Base-by-base conservation (phyloP, 2,888 invertebrate genomes). In the Steromphala cineraria region DNA sequence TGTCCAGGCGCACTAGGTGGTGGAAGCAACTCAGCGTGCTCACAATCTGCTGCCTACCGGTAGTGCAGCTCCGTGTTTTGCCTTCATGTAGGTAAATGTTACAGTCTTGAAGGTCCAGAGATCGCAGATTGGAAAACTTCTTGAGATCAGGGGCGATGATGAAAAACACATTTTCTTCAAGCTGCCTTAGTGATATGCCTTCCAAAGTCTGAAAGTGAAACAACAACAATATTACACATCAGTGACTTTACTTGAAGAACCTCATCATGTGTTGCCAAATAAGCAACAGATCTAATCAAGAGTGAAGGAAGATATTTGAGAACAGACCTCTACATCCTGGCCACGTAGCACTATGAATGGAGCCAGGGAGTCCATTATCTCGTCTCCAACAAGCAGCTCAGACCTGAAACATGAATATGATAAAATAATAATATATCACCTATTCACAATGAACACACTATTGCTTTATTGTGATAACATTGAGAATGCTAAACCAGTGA, bases 61-160 rank as follows among this genome's bases (percentile, higher is more conserved):
- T 78, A 0, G 90, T 90, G 10, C 90, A 83, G 40, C 88, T 86
- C 13, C 91, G 84, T 5, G 91, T 91, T 0, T 87, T 83, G 0
- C 91, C 91, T 74, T 88, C 89, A 79, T 88, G 89, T 15, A 91
- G 85, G 82, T 89, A 89, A 15, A 91, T 88, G 79, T 89, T 90
- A 80, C 91, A 91, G 84, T 90, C 89, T 31, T 88, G 87, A 2
- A 91, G 75, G 78, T 88, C 90, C 0, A 90, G 82, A n/a, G 84
- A 85, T 8, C 85, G 84, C 13, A 91, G 67, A 62, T 86, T 80
- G 4, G 81, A 81, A 53, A 88, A 90, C 75, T 85, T 85, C 53
- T 85, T 80, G 17, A 91, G 80, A 78, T 88, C 88, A 7, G 84
- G 77, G n/a, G 86, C 80, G 17, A 89, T 84, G 40, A 87, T 79